Percentiles rank a stretch among this genome's conserved stretches.
These are phyloP conservation scores for Mizuhopecten yessoensis DNA, from an alignment of 1,140 invertebrate genomes.

Conservation along the genomic window DNA sequence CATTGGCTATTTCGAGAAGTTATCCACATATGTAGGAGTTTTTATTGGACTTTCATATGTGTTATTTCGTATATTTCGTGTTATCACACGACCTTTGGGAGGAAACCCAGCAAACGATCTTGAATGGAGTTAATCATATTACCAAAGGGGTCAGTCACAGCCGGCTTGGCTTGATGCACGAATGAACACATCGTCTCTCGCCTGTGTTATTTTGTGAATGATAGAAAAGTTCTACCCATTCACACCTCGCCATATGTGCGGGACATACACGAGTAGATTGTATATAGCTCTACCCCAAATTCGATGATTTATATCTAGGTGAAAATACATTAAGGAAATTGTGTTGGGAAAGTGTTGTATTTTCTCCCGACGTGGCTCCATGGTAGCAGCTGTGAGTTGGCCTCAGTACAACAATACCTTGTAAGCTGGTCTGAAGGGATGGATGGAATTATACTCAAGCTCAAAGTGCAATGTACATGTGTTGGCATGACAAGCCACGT, in stretches of 20 bases:
- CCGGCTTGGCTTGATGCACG: no score
- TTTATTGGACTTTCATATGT: no score
- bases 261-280: neutral
- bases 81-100: no score
- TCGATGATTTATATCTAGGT: neutral
- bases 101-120: no score
- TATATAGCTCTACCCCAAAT: neutral
- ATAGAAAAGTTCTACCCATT: neutral
- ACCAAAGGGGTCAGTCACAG: no score
- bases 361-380: slow-evolving; percentile 22
- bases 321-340: slow-evolving; percentile 35
- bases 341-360: neutral
- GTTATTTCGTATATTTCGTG: no score
- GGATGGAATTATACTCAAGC: neutral
- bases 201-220: neutral
- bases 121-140: no score
- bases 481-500: neutral
- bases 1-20: no score
- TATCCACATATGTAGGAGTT: no score
- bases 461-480: neutral
- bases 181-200: no score
- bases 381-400: slow-evolving; percentile 13
- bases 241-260: neutral
- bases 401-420: neutral
- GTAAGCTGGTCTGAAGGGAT: neutral